These are phyloP conservation scores for Falco biarmicus DNA, from an alignment of 2,797 vertebrate species.

Conservation along the genomic window DNA sequence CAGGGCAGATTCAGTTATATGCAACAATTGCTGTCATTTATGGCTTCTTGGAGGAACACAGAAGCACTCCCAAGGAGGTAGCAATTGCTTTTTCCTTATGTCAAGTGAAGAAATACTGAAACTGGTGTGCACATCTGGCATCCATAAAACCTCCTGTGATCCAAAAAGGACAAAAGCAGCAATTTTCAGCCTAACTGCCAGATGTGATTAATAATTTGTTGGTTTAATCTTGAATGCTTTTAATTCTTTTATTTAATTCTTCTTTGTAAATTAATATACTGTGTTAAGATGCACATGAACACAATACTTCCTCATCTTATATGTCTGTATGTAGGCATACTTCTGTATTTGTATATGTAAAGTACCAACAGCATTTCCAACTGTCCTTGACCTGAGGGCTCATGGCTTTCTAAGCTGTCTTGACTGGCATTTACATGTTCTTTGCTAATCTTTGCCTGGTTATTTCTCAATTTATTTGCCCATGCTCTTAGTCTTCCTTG, in stretches of 20 bases:
- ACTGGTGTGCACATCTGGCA: neutral
- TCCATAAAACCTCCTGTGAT: neutral
- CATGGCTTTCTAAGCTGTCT: neutral
- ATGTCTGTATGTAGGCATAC: rapidly evolving
- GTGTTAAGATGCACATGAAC: neutral
- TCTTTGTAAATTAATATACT: neutral
- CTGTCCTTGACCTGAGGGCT: neutral
- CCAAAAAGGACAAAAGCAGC: constrained; percentile 19
- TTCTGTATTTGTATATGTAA: neutral
- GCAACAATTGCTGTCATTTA: neutral
- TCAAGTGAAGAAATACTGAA: neutral
- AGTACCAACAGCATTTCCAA: neutral
- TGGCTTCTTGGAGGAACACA: neutral
- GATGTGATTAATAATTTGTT: neutral
- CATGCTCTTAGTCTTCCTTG: neutral
- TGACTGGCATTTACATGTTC: neutral
- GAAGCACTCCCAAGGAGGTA: neutral
- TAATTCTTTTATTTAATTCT: neutral
- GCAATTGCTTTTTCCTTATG: neutral
- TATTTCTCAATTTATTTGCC: constrained; percentile 27
- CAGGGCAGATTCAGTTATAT: neutral
- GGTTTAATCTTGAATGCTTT: neutral
- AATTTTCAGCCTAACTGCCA: neutral
- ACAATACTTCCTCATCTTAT: neutral
- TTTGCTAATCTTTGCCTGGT: neutral